Conservation (phyloP, 2,113 vertebrate genomes). For the Grantiella picta region DNA sequence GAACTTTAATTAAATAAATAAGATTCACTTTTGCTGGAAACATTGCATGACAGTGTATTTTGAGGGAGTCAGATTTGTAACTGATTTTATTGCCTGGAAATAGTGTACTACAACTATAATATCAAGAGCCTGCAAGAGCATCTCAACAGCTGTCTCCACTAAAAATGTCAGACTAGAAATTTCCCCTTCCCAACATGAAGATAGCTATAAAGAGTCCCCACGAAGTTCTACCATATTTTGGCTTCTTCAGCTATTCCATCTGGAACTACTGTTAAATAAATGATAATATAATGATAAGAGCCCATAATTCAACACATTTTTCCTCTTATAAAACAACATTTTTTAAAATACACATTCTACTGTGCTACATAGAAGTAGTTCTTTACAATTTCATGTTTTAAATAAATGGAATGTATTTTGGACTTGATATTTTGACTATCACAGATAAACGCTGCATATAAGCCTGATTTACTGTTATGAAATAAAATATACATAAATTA, state of each 20-base stretch:
- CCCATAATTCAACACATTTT: neutral
- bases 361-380: neutral
- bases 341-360: neutral
- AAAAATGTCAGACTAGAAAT: neutral
- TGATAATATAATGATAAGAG: neutral
- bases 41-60: neutral
- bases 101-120: neutral
- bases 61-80: neutral
- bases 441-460: neutral
- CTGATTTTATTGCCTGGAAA: neutral
- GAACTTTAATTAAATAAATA: neutral
- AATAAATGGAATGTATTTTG: neutral
- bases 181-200: neutral
- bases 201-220: neutral
- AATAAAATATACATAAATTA: neutral
- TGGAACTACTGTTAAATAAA: neutral
- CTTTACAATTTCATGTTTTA: neutral
- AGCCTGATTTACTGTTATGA: slow-evolving; percentile 24
- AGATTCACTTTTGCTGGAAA: neutral
- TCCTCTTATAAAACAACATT: neutral
- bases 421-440: neutral
- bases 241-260: neutral
- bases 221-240: neutral
- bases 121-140: neutral
- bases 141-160: neutral